Evolutionary conservation across 2,888 invertebrate species (phyloP).

Genomic region (Lepidonotus clava): DNA sequence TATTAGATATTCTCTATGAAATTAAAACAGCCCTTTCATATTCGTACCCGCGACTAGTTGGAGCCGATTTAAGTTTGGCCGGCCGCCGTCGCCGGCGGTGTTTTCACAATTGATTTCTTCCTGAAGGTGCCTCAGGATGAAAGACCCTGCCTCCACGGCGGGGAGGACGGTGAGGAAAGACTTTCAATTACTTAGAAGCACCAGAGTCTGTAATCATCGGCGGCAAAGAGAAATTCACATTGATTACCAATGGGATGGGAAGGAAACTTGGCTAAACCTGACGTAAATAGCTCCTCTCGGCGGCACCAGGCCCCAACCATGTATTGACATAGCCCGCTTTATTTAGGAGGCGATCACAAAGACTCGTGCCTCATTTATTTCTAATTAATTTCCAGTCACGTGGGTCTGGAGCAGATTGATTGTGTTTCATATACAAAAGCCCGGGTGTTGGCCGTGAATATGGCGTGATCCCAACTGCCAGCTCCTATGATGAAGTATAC

Average conservation of each 20-base stretch:
- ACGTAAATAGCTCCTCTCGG: neutral
- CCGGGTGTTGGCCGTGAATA: too few species aligned
- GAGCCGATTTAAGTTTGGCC: neutral
- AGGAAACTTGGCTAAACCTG: neutral
- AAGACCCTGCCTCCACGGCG: neutral
- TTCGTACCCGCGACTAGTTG: neutral
- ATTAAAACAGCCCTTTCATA: neutral
- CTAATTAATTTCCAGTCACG: constrained; percentile 16
- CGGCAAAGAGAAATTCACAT: neutral
- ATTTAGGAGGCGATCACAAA: neutral
- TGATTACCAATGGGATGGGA: neutral
- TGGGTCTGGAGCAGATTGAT: neutral
- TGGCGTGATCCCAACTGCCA: too few species aligned
- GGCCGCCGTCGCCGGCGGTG: neutral
- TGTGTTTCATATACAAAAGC: too few species aligned
- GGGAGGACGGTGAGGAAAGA: constrained; percentile 6
- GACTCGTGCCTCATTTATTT: neutral
- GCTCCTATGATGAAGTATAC: too few species aligned
- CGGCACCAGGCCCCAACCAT: neutral
- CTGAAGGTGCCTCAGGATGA: constrained; percentile 1
- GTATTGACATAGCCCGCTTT: neutral
- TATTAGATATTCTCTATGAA: neutral
- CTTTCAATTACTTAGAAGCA: constrained; percentile 17
- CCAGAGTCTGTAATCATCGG: neutral
- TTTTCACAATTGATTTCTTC: neutral